These are phyloP conservation scores for Caerostris darwini DNA, from an alignment of 1,140 invertebrate genomes.

Conservation along the genomic window DNA sequence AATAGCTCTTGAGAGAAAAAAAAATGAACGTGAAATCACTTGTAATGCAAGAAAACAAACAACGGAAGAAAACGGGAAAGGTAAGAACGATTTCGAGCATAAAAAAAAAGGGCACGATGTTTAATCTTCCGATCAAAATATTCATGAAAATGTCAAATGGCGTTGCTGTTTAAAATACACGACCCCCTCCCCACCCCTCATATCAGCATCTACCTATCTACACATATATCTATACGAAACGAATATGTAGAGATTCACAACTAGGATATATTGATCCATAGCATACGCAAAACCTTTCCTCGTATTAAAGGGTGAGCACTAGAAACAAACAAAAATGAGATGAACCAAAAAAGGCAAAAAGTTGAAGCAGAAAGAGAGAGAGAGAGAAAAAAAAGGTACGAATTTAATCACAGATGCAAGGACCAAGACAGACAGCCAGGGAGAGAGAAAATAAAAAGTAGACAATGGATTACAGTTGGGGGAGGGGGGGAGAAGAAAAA, in stretches of 20 bases:
- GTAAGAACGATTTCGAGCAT: not conserved
- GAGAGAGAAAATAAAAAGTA: not conserved
- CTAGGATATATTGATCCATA: constrained; percentile 25
- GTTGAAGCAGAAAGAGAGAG: not conserved
- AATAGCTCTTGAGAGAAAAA: not conserved
- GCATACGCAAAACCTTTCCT: not conserved
- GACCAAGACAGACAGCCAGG: not conserved
- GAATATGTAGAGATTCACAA: constrained; percentile 6
- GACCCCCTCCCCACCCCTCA: not conserved
- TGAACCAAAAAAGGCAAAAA: not conserved
- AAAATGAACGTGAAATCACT: not conserved
- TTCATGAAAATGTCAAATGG: constrained; percentile 58
- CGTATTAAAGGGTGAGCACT: not conserved
- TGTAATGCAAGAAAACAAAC: not conserved
- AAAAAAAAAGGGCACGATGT: not conserved
- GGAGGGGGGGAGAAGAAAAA: not conserved
- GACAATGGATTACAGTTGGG: not conserved
- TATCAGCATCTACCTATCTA: constrained; percentile 4
- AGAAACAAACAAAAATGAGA: not conserved
- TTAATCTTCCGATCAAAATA: constrained; percentile 71
- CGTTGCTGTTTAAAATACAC: constrained; percentile 30
- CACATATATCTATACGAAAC: constrained; percentile 41
- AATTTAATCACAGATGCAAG: constrained; percentile 62
- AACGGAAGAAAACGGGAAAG: not conserved
- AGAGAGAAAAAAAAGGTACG: constrained; percentile 4